Evolutionary conservation across 2,113 vertebrate genomes (phyloP).

Genomic region (Ovis canadensis): DNA sequence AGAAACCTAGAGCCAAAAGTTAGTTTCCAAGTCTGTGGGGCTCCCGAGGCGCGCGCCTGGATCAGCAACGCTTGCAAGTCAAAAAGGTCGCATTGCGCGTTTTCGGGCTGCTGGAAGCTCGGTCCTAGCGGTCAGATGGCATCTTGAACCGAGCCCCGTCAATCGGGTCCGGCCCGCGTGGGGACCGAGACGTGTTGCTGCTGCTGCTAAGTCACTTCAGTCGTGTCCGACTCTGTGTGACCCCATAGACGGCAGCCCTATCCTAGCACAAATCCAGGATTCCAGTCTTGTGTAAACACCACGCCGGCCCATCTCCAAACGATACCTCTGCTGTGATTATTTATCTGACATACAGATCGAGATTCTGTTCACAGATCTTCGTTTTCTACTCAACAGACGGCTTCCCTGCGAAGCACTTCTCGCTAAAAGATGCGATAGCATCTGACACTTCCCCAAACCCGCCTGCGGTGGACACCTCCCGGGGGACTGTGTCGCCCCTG

Average conservation of each 20-base stretch:
- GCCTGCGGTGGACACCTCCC: neutral
- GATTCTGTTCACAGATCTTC: constrained; percentile 43
- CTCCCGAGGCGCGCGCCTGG: constrained; percentile 7
- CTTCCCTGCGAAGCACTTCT: neutral
- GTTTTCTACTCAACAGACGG: constrained; percentile 48
- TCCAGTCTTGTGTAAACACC: constrained; percentile 26
- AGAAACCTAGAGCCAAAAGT: neutral
- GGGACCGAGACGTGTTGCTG: neutral
- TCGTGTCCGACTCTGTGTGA: no score
- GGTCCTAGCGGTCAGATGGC: constrained; percentile 43
- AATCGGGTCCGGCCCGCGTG: constrained; percentile 21
- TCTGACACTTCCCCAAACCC: neutral
- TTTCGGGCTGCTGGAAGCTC: constrained; percentile 56
- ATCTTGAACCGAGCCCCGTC: constrained; percentile 55
- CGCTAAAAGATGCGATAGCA: neutral
- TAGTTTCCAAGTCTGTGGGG: constrained; percentile 32
- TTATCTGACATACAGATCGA: constrained; percentile 22
- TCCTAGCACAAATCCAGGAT: neutral
- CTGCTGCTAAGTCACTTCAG: no score
- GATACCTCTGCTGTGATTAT: constrained; percentile 30
- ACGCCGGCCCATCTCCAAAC: constrained; percentile 21
- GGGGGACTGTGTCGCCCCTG: neutral
- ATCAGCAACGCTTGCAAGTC: constrained; percentile 49
- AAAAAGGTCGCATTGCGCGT: constrained; percentile 39
- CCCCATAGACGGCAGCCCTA: neutral